Evolutionary conservation across 2,113 vertebrate genomes (phyloP).

Genomic region (human): GRCh38 chr3:126525501-126526000

Average conservation of each 20-base stretch:
- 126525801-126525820: background rate
- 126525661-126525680: too few species aligned
- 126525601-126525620: background rate
- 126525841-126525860: background rate
- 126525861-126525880: background rate
- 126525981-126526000: background rate
- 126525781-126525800: background rate
- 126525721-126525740: background rate
- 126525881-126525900: background rate
- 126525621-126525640: background rate
- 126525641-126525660: background rate
- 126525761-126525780: background rate
- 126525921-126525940: background rate
- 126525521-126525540: fast-evolving
- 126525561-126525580: too few species aligned
- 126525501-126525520: background rate
- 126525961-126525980: background rate
- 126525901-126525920: too few species aligned
- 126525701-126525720: background rate
- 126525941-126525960: background rate
- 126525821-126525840: background rate
- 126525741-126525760: background rate
- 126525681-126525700: background rate
- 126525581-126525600: background rate
- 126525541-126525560: background rate